A percentile compares a stretch with the other conserved stretches of the same genome.
These are phyloP conservation scores for Callithrix jacchus DNA, from an alignment of 2,113 vertebrate genomes.

Conservation along the genomic window DNA sequence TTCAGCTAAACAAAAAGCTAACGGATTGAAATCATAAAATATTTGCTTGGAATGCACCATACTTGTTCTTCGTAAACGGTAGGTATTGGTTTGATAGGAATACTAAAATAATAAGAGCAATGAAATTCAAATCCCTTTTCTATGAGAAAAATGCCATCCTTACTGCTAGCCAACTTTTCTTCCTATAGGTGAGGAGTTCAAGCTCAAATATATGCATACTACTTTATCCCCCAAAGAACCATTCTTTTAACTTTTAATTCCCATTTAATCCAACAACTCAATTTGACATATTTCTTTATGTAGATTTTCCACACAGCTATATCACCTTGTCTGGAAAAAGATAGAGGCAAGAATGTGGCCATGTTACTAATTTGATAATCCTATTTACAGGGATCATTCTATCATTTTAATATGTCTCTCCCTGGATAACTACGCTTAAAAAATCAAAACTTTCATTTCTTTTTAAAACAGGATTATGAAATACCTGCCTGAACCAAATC, in stretches of 20 bases:
- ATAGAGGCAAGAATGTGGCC: not conserved
- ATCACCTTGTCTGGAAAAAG: not conserved
- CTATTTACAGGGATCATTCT: not conserved
- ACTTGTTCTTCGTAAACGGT: not conserved
- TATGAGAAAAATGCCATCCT: conserved; percentile 11
- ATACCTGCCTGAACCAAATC: not conserved
- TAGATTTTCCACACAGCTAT: conserved; percentile 26
- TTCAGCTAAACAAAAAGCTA: not conserved
- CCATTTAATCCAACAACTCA: not conserved
- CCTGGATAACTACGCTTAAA: conserved; percentile 6
- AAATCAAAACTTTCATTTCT: not conserved
- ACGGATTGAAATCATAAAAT: not conserved
- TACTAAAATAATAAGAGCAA: not conserved
- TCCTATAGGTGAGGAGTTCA: not conserved
- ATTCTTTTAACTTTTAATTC: conserved; percentile 25
- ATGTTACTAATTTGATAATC: conserved; percentile 31
- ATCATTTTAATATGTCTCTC: conserved; percentile 21
- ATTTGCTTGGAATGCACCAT: not conserved
- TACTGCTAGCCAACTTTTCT: conserved; percentile 15
- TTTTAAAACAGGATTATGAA: conserved; percentile 29
- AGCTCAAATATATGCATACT: not conserved
- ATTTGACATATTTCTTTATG: conserved; percentile 32
- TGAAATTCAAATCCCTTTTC: conserved; percentile 42
- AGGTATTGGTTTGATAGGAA: not conserved
- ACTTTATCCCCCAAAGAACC: not conserved